A percentile compares a stretch with the other conserved stretches of the same genome.
phyloP scores from a whole-genome alignment of 2,113 vertebrate genomes.

The Dromiciops gliroides region DNA sequence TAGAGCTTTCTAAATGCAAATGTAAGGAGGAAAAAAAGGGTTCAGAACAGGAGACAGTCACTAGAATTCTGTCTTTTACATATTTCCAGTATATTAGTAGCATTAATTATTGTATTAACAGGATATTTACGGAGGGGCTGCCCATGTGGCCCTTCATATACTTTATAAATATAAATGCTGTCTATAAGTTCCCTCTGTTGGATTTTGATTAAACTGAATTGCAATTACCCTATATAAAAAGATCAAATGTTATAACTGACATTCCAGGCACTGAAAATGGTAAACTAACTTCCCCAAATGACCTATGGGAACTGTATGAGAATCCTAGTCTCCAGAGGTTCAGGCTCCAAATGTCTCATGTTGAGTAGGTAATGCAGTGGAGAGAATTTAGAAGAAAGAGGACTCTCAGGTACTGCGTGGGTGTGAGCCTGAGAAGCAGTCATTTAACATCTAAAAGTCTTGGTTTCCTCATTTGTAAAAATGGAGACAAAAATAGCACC shows the following conservation, averaged over 20 bases:
- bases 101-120: slow-evolving; percentile 50
- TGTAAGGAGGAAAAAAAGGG: slow-evolving; percentile 30
- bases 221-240: slow-evolving; percentile 42
- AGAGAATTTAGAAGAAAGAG: background rate
- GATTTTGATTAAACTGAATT: slow-evolving; percentile 10
- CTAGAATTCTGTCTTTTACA: background rate
- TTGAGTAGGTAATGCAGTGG: background rate
- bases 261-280: slow-evolving; percentile 27
- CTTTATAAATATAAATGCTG: slow-evolving; percentile 44
- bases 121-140: slow-evolving; percentile 22
- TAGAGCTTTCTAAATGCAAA: slow-evolving; percentile 71
- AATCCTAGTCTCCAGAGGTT: background rate
- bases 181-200: background rate
- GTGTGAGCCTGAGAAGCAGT: background rate
- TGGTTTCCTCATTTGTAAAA: background rate
- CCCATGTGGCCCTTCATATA: slow-evolving; percentile 11
- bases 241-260: background rate
- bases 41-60: slow-evolving; percentile 41
- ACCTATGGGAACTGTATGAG: slow-evolving; percentile 23
- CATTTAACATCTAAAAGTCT: background rate
- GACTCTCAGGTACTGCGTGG: background rate
- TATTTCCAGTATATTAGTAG: slow-evolving; percentile 54
- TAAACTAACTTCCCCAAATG: background rate
- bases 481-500: background rate
- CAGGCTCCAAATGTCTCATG: background rate